Percentiles rank a stretch among this genome's conserved stretches.
Conservation (phyloP, 2,797 vertebrate species). For the Taenioides sp. region DNA sequence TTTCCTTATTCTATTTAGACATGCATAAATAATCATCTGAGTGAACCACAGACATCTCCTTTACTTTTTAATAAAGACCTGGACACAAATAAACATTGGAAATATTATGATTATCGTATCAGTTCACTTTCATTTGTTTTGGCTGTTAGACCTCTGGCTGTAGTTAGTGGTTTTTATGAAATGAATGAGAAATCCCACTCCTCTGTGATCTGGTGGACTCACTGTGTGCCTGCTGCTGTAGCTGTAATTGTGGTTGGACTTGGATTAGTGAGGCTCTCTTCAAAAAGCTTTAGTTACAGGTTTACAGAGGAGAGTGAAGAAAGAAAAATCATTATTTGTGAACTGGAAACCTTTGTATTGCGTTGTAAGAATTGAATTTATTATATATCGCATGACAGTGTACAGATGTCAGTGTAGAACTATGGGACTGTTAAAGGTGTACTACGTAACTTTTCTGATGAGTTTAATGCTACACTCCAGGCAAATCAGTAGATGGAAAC, state of each 20-base stretch:
- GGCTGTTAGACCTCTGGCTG: constrained; percentile 10
- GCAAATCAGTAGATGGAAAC: too few relatives aligned
- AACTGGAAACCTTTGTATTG: constrained; percentile 3
- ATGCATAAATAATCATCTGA: background rate
- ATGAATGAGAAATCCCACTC: constrained; percentile 59
- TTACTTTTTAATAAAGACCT: background rate
- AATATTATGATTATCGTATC: constrained; percentile 7
- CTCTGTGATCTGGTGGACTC: constrained; percentile 58
- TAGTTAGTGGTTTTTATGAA: constrained; percentile 61
- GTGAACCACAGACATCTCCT: background rate
- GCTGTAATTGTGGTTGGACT: constrained; percentile 57
- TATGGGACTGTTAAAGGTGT: too few relatives aligned
- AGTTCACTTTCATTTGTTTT: background rate
- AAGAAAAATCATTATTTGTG: constrained; percentile 22
- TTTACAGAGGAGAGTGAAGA: constrained; percentile 32
- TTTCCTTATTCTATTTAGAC: constrained; percentile 5
- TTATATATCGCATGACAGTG: background rate
- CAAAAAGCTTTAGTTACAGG: constrained; percentile 11
- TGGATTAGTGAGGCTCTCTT: constrained; percentile 49
- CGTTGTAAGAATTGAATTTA: background rate
- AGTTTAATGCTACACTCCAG: too few relatives aligned
- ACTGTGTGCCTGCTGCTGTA: constrained; percentile 29
- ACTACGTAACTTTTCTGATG: too few relatives aligned
- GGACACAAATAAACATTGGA: background rate
- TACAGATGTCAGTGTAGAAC: too few relatives aligned